Evolutionary conservation across 37 sponge, comb jelly and placozoan species (phyloP).

Genomic region (Lycopodina hypogea): DNA sequence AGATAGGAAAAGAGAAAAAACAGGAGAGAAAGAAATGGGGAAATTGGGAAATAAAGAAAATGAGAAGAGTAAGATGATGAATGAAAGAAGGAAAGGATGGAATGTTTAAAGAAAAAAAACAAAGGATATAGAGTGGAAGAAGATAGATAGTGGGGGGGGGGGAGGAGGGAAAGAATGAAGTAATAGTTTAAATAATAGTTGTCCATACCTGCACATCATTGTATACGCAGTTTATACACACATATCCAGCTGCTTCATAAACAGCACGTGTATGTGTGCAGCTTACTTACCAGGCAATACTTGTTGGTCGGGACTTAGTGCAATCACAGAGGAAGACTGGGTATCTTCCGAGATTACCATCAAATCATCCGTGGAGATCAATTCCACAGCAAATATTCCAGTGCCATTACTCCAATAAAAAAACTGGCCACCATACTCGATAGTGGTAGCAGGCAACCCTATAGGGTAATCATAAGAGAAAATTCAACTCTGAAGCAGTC

Average conservation of each 20-base stretch:
- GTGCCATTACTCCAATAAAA: slow-evolving; percentile 55
- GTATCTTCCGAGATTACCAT: background rate
- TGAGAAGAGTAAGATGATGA: no score
- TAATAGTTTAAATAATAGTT: no score
- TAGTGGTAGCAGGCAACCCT: slow-evolving; percentile 26
- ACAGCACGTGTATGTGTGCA: no score
- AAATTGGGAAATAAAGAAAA: no score
- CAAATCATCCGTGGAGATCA: background rate
- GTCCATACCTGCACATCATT: no score
- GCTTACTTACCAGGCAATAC: slow-evolving; percentile 24
- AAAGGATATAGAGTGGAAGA: background rate
- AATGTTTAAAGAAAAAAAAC: background rate
- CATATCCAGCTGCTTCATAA: no score
- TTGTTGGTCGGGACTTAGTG: slow-evolving; percentile 55
- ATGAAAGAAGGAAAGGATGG: no score
- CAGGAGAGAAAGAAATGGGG: no score
- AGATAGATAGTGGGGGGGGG: background rate
- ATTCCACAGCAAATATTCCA: slow-evolving; percentile 19
- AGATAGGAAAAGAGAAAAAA: no score
- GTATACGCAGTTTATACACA: no score
- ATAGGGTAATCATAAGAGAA: background rate
- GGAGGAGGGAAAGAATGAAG: background rate
- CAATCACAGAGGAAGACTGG: background rate
- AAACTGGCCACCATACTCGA: slow-evolving; percentile 45
- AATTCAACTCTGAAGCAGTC: background rate